Base-by-base conservation (phyloP, 2,113 vertebrate species). In the Oceanodroma tethys region DNA sequence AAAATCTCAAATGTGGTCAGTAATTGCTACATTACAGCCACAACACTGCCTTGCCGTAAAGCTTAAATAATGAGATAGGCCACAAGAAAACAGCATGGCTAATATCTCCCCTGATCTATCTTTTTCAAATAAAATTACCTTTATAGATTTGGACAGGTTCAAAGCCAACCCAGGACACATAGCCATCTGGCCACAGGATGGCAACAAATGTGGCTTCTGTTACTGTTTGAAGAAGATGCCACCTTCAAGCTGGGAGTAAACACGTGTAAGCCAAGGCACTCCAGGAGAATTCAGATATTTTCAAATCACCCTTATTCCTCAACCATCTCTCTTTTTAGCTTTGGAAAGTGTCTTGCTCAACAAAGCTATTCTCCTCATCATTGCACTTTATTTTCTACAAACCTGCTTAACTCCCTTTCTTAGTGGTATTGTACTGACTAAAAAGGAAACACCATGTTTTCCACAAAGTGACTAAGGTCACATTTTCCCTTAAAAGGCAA, bases 231-330 rank as follows among this genome's bases (percentile, higher is more conserved):
- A 86, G 84, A 90, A 71, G 73, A 71, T 90, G 82, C 80, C 84
- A 89, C 90, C 86, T 97, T 96, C 97, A 96, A 97, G 68, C 96
- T 96, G 88, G 94, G 85, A 95, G 79, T 58, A 93, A 95, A 47
- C 58, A 89, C 14, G 6, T 47, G 68, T 42, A 74, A 74, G 72
- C 78, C 88, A 96, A 75, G 60, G n/a, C 78, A 45, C 66, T 34
- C 72, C 86, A 81, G 86, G 86, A 85, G 63, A 86, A 88, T 36
- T 76, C 22, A 71, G 34, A 15, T 88, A 78, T 81, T 90, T 88
- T 78, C 59, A 71, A 78, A 72, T 63, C 78, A 81, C 52, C 16
- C 45, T 48, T 45, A 17, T 34, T 86, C 45, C 43, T 80, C 36
- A 87, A 23, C 21, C 9, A 43, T 48, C 30, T 62, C 27, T 73